Percentiles rank a stretch among this genome's conserved stretches.
Evolutionary conservation across 1,140 invertebrate species (phyloP).

Genomic region (Andrena cerasifolii): DNA sequence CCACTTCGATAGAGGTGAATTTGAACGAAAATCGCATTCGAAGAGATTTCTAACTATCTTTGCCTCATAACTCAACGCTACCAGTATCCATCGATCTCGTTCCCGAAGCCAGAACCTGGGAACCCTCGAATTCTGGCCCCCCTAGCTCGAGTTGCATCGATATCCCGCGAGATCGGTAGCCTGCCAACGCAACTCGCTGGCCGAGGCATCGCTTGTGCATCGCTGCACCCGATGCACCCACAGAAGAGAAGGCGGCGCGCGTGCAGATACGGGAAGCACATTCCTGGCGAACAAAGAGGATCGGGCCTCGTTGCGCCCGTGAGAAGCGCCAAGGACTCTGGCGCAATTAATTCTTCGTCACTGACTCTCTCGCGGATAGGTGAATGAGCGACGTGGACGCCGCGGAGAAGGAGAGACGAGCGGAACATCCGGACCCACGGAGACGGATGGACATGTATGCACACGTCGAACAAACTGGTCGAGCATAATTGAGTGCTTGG

Average conservation of each 20-base stretch:
- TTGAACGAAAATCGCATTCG: too few species aligned
- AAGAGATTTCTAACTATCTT: too few species aligned
- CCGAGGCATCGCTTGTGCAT: constrained; percentile 24
- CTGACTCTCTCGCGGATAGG: constrained; percentile 50
- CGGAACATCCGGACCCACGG: constrained; percentile 58
- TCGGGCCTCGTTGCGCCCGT: constrained; percentile 55
- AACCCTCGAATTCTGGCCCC: too few species aligned
- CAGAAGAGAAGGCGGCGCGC: constrained; percentile 20
- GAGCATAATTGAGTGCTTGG: constrained; percentile 56
- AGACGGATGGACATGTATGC: constrained; percentile 58
- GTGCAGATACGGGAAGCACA: constrained; percentile 59
- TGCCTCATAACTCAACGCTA: too few species aligned
- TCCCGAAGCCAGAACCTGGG: too few species aligned
- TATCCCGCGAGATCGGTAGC: not conserved
- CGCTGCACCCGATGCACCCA: constrained; percentile 50
- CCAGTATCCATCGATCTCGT: too few species aligned
- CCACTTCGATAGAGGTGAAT: too few species aligned
- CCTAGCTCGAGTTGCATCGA: not conserved
- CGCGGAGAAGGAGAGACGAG: constrained; percentile 13
- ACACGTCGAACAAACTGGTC: constrained; percentile 55
- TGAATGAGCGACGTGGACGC: constrained; percentile 38
- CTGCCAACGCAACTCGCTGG: not conserved
- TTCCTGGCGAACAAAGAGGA: constrained; percentile 60
- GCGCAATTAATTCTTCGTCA: constrained; percentile 68
- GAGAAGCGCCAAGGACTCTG: constrained; percentile 65